Evolutionary conservation across 1,140 invertebrate genomes (phyloP), one percentile per base, ranked within the genome.

Genomic region (Drosophila erecta): DNA sequence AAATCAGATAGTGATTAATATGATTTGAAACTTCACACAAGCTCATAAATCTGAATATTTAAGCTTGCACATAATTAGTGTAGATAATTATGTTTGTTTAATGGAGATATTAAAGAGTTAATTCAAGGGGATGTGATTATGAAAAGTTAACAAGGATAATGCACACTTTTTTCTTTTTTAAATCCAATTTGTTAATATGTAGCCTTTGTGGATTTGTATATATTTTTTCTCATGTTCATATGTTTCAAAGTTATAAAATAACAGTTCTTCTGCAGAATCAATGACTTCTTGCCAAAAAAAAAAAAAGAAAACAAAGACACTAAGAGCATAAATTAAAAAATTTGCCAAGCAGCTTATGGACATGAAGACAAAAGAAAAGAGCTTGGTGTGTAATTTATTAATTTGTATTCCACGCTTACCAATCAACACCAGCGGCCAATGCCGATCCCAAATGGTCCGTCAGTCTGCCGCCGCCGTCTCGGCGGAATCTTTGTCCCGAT

Each of bases 321-420:
- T 62, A n/a, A 17, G 20, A 24, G 22, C 59, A 66, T 30, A 66
- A 66, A 65, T 66, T 47, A 65, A 5, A 33, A 59, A 59, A 22
- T 4, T 38, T 22, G 22, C 17, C 11, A 57, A 44, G 11, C 43
- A 56, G 51, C 41, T 33, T 50, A 67, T 50, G 27, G 37, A 49
- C 47, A 71, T 66, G 30, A 59, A 47, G 33, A 22, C 14, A 49
- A 59, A 76, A 30, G 64, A 55, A 76, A 81, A 53, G 49, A 57
- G 66, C 55, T 44, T 46, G 43, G 40, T 44, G 59, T 66, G 79
- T 89, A 89, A 80, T 77, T 80, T 66, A 87, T 80, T 76, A 76
- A 87, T 87, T 87, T 79, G 71, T 87, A 81, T 87, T 81, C 83
- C 79, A 81, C 64, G 78, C 81, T 77, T 50, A 72, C 50, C 73